A percentile compares a stretch with the other conserved stretches of the same genome.
Evolutionary conservation across 2,888 invertebrate genomes (phyloP).

Genomic region (Andrena chrysosceles): DNA sequence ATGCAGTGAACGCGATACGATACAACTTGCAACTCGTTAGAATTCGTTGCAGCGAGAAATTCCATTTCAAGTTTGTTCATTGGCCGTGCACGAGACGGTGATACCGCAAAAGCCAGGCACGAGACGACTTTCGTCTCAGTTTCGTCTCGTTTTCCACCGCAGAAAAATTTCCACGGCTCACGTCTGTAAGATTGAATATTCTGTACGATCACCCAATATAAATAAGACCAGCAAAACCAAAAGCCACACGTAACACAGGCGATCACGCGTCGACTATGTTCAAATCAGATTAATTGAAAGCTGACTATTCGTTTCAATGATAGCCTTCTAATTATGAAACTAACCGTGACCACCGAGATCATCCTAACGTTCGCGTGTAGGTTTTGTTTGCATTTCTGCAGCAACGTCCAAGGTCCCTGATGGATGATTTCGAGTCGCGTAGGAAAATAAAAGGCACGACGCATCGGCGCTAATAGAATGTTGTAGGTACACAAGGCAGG

Average conservation of each 20-base stretch:
- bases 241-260: constrained; percentile 28
- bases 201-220: neutral
- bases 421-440: neutral
- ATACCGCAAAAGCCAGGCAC: constrained; percentile 25
- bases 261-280: neutral
- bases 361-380: neutral
- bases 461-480: constrained; percentile 9
- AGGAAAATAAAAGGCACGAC: constrained; percentile 5
- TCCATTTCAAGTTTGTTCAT: neutral
- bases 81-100: neutral
- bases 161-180: constrained; percentile 26
- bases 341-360: neutral
- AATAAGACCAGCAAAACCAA: constrained; percentile 17
- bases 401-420: neutral
- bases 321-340: neutral
- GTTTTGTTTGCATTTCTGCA: neutral
- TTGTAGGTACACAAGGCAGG: neutral
- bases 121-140: constrained; percentile 33
- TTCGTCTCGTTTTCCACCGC: constrained; percentile 36
- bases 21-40: neutral
- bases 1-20: too few relatives aligned
- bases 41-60: constrained; percentile 5
- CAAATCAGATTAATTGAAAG: neutral
- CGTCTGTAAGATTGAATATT: neutral
- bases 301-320: constrained; percentile 14